These are phyloP conservation scores for Lipotes vexillifer DNA, from an alignment of 2,113 vertebrate species.

Conservation along the genomic window DNA sequence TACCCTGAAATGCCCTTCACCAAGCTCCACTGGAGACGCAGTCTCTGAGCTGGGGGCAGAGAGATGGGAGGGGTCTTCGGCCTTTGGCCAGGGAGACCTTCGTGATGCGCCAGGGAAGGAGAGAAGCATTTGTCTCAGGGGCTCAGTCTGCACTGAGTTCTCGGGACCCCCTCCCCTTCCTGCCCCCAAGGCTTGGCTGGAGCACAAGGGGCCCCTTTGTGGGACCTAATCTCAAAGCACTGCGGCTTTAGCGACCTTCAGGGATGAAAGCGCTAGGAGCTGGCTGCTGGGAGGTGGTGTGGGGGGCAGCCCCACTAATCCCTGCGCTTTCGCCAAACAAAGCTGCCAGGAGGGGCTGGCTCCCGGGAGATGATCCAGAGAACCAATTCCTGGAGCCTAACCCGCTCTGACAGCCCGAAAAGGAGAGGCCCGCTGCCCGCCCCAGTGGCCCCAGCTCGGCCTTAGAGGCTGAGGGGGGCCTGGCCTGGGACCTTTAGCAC, in stretches of 20 bases:
- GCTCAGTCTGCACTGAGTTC: constrained; percentile 73
- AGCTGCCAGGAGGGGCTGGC: constrained; percentile 73
- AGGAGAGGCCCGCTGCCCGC: constrained; percentile 14
- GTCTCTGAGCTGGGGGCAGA: neutral
- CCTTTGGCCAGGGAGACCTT: constrained; percentile 18
- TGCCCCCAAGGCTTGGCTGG: constrained; percentile 69
- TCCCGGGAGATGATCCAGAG: constrained; percentile 73
- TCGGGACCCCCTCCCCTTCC: constrained; percentile 56
- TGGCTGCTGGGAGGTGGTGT: constrained; percentile 63
- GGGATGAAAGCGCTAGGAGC: constrained; percentile 75
- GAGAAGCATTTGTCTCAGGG: constrained; percentile 81
- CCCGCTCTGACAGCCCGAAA: constrained; percentile 71
- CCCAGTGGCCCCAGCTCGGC: neutral
- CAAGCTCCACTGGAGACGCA: neutral
- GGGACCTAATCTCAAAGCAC: constrained; percentile 74
- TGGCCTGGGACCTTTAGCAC: neutral
- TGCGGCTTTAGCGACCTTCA: constrained; percentile 72
- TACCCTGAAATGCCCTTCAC: neutral
- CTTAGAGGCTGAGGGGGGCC: neutral
- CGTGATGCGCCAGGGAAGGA: neutral
- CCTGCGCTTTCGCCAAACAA: constrained; percentile 72
- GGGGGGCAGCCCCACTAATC: constrained; percentile 74
- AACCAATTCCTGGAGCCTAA: constrained; percentile 70
- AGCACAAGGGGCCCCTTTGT: constrained; percentile 75
- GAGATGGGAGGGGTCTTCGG: neutral